A percentile compares a stretch with the other conserved stretches of the same genome.
Evolutionary conservation across 2,113 vertebrate genomes (phyloP).

Genomic region (Varanus salvator): DNA sequence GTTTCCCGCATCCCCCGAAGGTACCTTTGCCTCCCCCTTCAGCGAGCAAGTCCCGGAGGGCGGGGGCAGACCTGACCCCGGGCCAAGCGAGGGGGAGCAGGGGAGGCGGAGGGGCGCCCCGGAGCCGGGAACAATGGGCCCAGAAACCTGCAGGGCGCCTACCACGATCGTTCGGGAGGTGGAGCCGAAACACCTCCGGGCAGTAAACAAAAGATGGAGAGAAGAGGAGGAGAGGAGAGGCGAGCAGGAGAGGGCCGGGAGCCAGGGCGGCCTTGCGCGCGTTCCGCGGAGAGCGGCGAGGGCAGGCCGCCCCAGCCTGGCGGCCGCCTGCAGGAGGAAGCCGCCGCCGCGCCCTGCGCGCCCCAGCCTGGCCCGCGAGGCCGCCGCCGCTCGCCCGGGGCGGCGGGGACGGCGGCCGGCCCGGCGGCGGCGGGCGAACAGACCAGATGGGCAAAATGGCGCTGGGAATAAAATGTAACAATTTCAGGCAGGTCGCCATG

Average conservation of each 20-base stretch:
- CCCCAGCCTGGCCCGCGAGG: neutral
- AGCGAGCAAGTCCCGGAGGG: neutral
- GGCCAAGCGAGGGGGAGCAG: neutral
- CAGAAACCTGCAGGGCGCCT: conserved; percentile 58
- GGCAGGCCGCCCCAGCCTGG: neutral
- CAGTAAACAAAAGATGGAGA: neutral
- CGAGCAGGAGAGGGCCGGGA: no score
- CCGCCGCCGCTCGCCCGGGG: neutral
- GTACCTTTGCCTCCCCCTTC: neutral
- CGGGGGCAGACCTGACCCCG: neutral
- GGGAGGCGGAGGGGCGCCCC: neutral
- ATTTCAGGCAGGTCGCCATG: conserved; percentile 87
- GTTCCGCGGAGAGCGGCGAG: no score
- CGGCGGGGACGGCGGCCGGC: conserved; percentile 35
- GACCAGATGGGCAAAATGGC: conserved; percentile 96
- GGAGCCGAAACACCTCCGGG: neutral
- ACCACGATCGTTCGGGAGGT: neutral
- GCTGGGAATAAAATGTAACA: conserved; percentile 85
- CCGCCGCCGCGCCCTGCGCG: no score
- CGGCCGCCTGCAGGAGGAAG: neutral
- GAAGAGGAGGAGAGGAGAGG: conserved; percentile 26
- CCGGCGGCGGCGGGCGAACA: conserved; percentile 72
- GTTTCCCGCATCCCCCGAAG: neutral
- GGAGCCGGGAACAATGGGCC: conserved; percentile 55
- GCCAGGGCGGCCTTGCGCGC: neutral